Conservation (phyloP, 2,797 vertebrate genomes). For the Danionella dracula region DNA sequence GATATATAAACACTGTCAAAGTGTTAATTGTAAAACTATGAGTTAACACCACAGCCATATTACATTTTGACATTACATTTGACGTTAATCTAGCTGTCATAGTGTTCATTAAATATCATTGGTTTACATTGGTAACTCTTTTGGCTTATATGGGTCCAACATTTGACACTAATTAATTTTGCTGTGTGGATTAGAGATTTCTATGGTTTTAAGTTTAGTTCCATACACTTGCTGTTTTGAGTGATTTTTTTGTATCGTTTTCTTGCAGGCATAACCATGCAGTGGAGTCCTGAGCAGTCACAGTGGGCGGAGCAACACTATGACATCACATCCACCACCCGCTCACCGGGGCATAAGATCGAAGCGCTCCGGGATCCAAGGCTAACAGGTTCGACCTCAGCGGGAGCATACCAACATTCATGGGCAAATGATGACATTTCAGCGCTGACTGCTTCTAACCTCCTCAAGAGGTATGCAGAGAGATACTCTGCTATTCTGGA, state of each 20-base stretch:
- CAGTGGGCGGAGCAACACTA: conserved; percentile 99
- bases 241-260: background rate
- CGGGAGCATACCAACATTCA: conserved; percentile 85
- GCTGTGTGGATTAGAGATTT: too few relatives aligned
- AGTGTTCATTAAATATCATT: too few relatives aligned
- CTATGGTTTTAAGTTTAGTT: too few relatives aligned
- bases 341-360: conserved; percentile 94
- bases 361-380: conserved; percentile 80
- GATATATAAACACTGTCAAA: too few relatives aligned
- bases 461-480: conserved; percentile 96
- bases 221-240: too few relatives aligned
- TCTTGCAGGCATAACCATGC: conserved; percentile 93
- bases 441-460: conserved; percentile 92
- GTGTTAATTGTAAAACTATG: too few relatives aligned
- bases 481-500: conserved; percentile 96
- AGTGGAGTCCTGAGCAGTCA: conserved; percentile 98
- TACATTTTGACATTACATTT: too few relatives aligned
- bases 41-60: too few relatives aligned
- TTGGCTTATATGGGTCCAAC: too few relatives aligned
- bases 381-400: conserved; percentile 65
- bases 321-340: conserved; percentile 96
- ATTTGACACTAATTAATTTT: too few relatives aligned
- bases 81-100: too few relatives aligned
- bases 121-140: too few relatives aligned
- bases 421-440: conserved; percentile 99